Percentiles rank a stretch among this genome's conserved stretches.
Evolutionary conservation across 1,140 invertebrate genomes (phyloP).

Genomic region (Prorops nasuta): DNA sequence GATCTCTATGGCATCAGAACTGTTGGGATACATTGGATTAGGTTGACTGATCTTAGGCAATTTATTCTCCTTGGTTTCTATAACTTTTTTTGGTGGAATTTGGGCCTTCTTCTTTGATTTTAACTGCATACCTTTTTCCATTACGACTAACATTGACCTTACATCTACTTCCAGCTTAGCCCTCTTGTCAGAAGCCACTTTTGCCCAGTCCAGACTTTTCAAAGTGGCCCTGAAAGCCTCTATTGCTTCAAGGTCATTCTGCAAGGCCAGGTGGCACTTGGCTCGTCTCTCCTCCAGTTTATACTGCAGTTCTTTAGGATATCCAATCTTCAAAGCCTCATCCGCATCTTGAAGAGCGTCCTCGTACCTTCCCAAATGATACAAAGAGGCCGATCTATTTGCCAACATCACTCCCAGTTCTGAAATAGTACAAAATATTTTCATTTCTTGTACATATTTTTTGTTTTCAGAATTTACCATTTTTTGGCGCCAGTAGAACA

Average conservation of each 20-base stretch:
- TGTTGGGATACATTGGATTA: slow-evolving; percentile 59
- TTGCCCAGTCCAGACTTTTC: slow-evolving; percentile 63
- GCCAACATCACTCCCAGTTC: slow-evolving; percentile 76
- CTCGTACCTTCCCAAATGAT: slow-evolving; percentile 72
- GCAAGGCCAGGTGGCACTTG: slow-evolving; percentile 72
- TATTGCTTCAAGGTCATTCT: slow-evolving; percentile 68
- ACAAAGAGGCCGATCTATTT: slow-evolving; percentile 85
- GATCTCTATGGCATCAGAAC: slow-evolving; percentile 61
- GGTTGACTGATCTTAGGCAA: slow-evolving; percentile 25
- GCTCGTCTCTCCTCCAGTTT: slow-evolving; percentile 78
- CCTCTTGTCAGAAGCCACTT: slow-evolving; percentile 64
- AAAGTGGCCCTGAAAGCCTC: slow-evolving; percentile 66
- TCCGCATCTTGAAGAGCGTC: slow-evolving; percentile 69
- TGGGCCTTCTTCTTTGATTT: slow-evolving; percentile 40
- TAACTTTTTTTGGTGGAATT: slow-evolving; percentile 36
- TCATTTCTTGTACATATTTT: too few relatives aligned
- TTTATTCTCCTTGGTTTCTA: slow-evolving; percentile 32
- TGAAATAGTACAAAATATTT: slow-evolving; percentile 12
- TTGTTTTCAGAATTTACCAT: slow-evolving; percentile 63
- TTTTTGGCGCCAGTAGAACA: slow-evolving; percentile 62
- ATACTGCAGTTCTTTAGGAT: slow-evolving; percentile 72
- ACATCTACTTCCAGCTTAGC: slow-evolving; percentile 68
- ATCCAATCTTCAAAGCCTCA: slow-evolving; percentile 67
- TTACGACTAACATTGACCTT: slow-evolving; percentile 70
- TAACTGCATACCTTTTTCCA: slow-evolving; percentile 60